Conservation (phyloP, 2,797 vertebrate species). For the Synaphobranchus kaupii region DNA sequence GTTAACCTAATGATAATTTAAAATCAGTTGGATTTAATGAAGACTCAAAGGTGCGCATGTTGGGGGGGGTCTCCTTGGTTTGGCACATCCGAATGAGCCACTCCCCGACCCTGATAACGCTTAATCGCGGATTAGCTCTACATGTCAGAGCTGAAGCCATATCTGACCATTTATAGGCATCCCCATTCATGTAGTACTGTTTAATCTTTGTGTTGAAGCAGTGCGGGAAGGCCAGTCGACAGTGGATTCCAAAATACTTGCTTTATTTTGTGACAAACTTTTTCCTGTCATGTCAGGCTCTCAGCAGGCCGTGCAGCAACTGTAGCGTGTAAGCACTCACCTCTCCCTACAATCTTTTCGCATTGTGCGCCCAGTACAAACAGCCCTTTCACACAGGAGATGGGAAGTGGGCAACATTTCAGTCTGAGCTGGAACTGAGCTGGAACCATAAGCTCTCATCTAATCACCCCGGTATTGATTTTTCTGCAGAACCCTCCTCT, state of each 20-base stretch:
- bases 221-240: background rate
- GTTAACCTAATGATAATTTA: background rate
- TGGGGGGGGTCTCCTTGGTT: background rate
- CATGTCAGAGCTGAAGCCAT: background rate
- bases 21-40: background rate
- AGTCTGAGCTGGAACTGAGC: background rate
- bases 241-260: background rate
- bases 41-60: background rate
- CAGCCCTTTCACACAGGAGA: constrained; percentile 17
- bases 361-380: constrained; percentile 6
- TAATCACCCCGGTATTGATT: constrained; percentile 31
- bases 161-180: background rate
- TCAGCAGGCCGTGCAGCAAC: background rate
- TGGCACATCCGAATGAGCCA: background rate
- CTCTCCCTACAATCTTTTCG: background rate
- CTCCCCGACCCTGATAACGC: background rate
- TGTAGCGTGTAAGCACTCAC: background rate
- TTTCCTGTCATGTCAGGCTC: background rate
- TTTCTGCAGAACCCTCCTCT: constrained; percentile 14
- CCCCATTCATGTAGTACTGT: too few relatives aligned
- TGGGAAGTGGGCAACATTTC: background rate
- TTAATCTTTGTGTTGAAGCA: background rate
- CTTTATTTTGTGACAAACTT: background rate
- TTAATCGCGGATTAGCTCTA: background rate
- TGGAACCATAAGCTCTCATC: constrained; percentile 16